Conservation (phyloP, 2,113 vertebrate genomes). For the Genyomyrus donnyi region DNA sequence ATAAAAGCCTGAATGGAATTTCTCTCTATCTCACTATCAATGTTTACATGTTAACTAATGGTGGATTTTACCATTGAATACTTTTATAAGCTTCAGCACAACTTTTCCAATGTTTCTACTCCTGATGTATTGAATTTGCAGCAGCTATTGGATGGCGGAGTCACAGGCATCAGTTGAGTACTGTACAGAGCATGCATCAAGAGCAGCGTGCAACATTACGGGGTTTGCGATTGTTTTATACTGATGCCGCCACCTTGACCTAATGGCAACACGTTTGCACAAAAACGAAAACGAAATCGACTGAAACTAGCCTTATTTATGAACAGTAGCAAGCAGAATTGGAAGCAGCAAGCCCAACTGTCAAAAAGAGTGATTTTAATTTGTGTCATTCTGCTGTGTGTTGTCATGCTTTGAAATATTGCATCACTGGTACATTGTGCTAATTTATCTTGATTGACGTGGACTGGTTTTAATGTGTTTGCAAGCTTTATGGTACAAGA, state of each 20-base stretch:
- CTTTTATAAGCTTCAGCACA: slow-evolving; percentile 85
- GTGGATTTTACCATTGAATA: slow-evolving; percentile 85
- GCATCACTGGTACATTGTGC: neutral
- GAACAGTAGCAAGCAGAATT: slow-evolving; percentile 54
- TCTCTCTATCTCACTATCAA: neutral
- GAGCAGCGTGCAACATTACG: slow-evolving; percentile 23
- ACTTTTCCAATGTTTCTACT: slow-evolving; percentile 69
- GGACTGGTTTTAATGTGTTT: neutral
- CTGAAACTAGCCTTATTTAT: slow-evolving; percentile 31
- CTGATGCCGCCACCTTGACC: slow-evolving; percentile 34
- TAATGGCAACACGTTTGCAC: slow-evolving; percentile 19
- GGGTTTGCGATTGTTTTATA: slow-evolving; percentile 14
- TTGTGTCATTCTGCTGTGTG: slow-evolving; percentile 29
- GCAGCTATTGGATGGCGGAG: slow-evolving; percentile 62
- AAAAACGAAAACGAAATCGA: slow-evolving; percentile 8
- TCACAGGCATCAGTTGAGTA: slow-evolving; percentile 65
- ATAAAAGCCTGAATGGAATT: slow-evolving; percentile 57
- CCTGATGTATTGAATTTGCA: slow-evolving; percentile 60
- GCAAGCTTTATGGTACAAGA: slow-evolving; percentile 1
- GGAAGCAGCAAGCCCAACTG: slow-evolving; percentile 64
- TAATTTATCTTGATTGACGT: neutral
- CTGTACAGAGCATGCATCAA: slow-evolving; percentile 11
- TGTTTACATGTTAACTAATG: slow-evolving; percentile 84
- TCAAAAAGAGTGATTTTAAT: slow-evolving; percentile 61
- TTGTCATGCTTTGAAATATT: slow-evolving; percentile 22